Evolutionary conservation across 2,797 vertebrate genomes (phyloP).

Genomic region (Sparidentex hasta): DNA sequence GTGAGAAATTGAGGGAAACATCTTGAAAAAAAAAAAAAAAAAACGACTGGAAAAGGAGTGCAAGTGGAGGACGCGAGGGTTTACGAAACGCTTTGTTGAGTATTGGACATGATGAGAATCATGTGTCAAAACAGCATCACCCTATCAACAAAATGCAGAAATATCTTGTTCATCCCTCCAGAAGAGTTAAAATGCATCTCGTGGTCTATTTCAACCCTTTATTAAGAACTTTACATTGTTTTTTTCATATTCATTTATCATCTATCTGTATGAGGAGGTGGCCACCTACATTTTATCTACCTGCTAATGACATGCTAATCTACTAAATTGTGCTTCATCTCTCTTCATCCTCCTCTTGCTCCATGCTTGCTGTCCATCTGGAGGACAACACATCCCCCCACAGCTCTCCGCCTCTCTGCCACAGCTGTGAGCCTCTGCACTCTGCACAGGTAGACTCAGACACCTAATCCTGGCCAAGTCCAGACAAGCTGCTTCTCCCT

Average conservation of each 20-base stretch:
- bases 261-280: not conserved
- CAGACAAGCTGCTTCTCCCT: conserved; percentile 81
- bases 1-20: too few species aligned
- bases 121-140: not conserved
- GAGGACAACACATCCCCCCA: not conserved
- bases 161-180: not conserved
- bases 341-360: not conserved
- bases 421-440: conserved; percentile 43
- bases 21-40: too few species aligned
- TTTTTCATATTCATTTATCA: not conserved
- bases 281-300: not conserved
- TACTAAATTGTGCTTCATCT: not conserved
- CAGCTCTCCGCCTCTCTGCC: conserved; percentile 8
- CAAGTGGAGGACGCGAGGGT: not conserved
- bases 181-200: not conserved
- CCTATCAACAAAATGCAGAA: not conserved
- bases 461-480: conserved; percentile 79
- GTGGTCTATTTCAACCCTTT: too few species aligned
- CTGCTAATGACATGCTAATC: not conserved
- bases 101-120: not conserved
- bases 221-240: not conserved
- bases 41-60: not conserved
- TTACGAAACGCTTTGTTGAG: not conserved
- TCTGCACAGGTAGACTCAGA: conserved; percentile 69
- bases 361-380: conserved; percentile 4